A percentile compares a stretch with the other conserved stretches of the same genome.
These are phyloP conservation scores for Australoheros facetus DNA, from an alignment of 2,797 vertebrate species.

Conservation along the genomic window DNA sequence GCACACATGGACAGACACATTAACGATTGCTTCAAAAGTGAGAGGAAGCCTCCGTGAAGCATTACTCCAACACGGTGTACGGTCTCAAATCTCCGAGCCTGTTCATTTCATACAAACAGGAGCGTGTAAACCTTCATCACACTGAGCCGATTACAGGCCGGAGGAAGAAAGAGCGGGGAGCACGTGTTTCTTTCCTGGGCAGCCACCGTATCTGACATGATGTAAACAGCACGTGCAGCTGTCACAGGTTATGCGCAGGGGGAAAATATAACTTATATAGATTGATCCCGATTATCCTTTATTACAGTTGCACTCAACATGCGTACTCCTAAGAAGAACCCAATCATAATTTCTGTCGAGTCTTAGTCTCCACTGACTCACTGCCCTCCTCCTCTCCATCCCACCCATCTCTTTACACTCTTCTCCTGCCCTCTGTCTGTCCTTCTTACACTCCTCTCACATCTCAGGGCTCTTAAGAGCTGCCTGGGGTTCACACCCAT, in stretches of 20 bases:
- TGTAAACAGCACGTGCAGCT: slow-evolving; percentile 9
- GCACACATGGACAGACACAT: neutral
- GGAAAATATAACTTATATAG: neutral
- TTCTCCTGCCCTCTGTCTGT: neutral
- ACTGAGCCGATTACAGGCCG: slow-evolving; percentile 52
- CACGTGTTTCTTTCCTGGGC: slow-evolving; percentile 10
- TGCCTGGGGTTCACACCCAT: slow-evolving; percentile 50
- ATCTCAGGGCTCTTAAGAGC: slow-evolving; percentile 1
- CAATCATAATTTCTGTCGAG: neutral
- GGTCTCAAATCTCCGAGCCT: slow-evolving; percentile 15
- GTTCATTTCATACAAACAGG: slow-evolving; percentile 37
- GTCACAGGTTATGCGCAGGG: neutral
- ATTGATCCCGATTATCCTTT: neutral
- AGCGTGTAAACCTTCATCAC: slow-evolving; percentile 25
- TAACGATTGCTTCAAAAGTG: neutral
- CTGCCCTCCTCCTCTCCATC: neutral
- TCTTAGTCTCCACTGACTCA: neutral
- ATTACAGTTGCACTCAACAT: neutral
- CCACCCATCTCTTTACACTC: neutral
- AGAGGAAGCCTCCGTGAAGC: neutral
- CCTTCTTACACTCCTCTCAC: neutral
- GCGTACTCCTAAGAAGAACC: neutral
- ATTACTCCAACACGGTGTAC: neutral
- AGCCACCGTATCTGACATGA: slow-evolving; percentile 19
- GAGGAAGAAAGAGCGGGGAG: slow-evolving; percentile 15